Conservation (phyloP, 2,888 invertebrate species). For the Colostygia pectinataria region DNA sequence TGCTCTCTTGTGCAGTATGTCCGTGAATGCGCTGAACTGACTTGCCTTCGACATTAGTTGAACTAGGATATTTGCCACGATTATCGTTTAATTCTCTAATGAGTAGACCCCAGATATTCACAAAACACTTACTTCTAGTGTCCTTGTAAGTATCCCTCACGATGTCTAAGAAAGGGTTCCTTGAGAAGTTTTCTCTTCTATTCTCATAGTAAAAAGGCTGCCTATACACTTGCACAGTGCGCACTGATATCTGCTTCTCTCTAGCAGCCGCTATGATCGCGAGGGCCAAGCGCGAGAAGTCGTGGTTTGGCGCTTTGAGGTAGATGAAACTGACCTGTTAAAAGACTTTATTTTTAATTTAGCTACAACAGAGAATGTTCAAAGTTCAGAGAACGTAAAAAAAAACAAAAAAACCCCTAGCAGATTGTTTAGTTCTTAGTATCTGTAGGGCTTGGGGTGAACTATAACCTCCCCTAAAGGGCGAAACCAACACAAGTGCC, state of each 20-base stretch:
- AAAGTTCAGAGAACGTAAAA: too few relatives aligned
- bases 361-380: background rate
- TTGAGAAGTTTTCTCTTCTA: constrained; percentile 86
- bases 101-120: background rate
- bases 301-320: constrained; percentile 89
- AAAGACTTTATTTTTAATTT: background rate
- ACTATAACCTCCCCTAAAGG: too few relatives aligned
- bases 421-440: too few relatives aligned
- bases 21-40: too few relatives aligned
- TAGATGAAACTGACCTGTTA: constrained; percentile 92
- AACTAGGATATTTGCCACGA: too few relatives aligned
- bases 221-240: constrained; percentile 74
- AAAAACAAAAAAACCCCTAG: too few relatives aligned
- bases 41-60: too few relatives aligned
- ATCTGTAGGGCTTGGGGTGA: too few relatives aligned
- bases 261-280: constrained; percentile 89
- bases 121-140: constrained; percentile 90
- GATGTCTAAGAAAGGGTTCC: constrained; percentile 93
- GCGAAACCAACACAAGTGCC: too few relatives aligned
- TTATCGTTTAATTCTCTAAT: too few relatives aligned
- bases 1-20: too few relatives aligned
- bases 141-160: constrained; percentile 92
- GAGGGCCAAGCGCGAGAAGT: constrained; percentile 89
- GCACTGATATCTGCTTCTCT: constrained; percentile 87
- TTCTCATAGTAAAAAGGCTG: constrained; percentile 86